Conservation (phyloP, 2,113 vertebrate genomes). For the Saimiri boliviensis region DNA sequence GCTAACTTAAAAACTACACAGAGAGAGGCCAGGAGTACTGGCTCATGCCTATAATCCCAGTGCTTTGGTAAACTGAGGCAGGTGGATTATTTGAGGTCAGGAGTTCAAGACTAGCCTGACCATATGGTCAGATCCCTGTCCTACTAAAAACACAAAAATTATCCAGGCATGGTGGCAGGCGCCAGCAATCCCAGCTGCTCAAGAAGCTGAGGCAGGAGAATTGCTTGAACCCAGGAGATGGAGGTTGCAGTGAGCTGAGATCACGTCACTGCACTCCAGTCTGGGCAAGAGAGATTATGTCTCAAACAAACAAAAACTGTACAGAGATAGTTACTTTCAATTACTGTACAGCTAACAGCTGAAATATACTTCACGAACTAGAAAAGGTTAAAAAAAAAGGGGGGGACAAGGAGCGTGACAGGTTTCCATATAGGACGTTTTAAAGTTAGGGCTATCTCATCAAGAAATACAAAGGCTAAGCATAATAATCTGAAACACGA, state of each 20-base stretch:
- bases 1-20: neutral
- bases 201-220: neutral
- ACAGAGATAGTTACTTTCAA: neutral
- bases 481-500: neutral
- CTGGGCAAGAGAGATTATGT: too few relatives aligned
- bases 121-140: too few relatives aligned
- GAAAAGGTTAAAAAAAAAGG: neutral
- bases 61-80: too few relatives aligned
- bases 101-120: too few relatives aligned
- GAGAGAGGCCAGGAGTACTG: too few relatives aligned
- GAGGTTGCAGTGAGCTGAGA: neutral
- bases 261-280: too few relatives aligned
- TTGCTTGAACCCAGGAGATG: neutral
- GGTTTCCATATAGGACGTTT: neutral
- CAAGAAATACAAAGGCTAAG: neutral
- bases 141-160: neutral
- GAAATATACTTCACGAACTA: neutral
- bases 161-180: neutral
- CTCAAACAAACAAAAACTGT: neutral
- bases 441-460: neutral
- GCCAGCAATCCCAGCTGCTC: neutral
- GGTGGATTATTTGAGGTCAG: too few relatives aligned
- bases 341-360: neutral
- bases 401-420: fast-evolving
- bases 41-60: too few relatives aligned